Conservation (phyloP, 2,797 vertebrate genomes). For the Chloroceryle amazona region DNA sequence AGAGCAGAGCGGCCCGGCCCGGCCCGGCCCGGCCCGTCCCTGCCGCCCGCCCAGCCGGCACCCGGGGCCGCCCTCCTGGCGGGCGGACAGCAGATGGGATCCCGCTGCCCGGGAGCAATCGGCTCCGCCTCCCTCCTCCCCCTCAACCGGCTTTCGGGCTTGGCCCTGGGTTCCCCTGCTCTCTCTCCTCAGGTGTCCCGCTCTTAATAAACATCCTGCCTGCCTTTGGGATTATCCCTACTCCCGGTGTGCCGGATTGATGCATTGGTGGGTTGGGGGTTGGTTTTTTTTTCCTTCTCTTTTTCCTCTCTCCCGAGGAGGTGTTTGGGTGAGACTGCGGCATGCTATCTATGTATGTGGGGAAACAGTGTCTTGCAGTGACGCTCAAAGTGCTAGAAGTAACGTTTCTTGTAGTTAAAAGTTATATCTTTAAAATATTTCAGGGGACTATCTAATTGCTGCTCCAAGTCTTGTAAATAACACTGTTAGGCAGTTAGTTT, state of each 20-base stretch:
- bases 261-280: not conserved
- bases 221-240: not conserved
- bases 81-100: not conserved
- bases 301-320: not conserved
- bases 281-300: not conserved
- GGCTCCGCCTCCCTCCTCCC: not conserved
- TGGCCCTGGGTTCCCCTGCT: rapidly evolving
- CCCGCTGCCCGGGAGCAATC: not conserved
- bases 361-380: rapidly evolving
- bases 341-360: not conserved
- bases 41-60: not conserved
- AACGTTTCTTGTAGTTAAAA: not conserved
- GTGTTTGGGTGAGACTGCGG: rapidly evolving
- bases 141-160: not conserved
- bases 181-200: not conserved
- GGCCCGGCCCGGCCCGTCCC: not conserved
- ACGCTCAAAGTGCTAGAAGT: rapidly evolving
- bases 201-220: not conserved
- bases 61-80: not conserved
- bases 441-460: not conserved
- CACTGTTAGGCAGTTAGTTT: not conserved
- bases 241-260: not conserved
- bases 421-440: not conserved
- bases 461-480: not conserved
- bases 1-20: too few species aligned